Evolutionary conservation across 2,113 vertebrate genomes (phyloP).

Genomic region (Corapipo altera): DNA sequence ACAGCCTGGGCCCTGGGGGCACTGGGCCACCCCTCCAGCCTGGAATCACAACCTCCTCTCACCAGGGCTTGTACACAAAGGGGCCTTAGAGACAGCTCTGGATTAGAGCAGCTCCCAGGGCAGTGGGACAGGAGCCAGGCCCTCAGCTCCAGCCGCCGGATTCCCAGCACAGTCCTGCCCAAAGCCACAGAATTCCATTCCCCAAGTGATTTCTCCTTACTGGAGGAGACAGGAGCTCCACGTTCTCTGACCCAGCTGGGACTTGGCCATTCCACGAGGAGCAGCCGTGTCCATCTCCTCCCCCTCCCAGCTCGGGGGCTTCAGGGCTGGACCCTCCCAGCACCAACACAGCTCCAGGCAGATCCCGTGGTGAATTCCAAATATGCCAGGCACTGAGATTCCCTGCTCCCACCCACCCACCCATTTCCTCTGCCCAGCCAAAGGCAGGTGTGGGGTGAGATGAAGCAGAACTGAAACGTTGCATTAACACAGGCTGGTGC

Average conservation of each 20-base stretch:
- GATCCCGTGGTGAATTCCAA: fast-evolving
- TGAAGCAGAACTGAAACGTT: neutral
- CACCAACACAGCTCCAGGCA: fast-evolving
- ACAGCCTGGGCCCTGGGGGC: neutral
- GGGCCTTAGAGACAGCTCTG: neutral
- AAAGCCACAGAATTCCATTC: neutral
- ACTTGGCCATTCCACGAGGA: neutral
- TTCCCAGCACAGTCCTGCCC: neutral
- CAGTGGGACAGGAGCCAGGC: neutral
- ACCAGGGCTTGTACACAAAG: fast-evolving
- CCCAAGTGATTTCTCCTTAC: neutral
- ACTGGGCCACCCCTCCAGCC: neutral
- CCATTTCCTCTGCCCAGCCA: neutral
- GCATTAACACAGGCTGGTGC: neutral
- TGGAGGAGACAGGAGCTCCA: neutral
- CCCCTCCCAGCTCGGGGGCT: neutral
- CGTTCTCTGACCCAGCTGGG: neutral
- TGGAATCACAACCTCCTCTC: neutral
- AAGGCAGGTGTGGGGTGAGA: neutral
- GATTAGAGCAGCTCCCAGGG: neutral
- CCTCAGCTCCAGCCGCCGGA: neutral
- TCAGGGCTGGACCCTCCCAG: neutral
- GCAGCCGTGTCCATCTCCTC: neutral
- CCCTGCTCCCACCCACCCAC: neutral
- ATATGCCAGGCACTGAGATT: fast-evolving